phyloP scores from a whole-genome alignment of 2,113 vertebrate species.

The Pterophyllum scalare region DNA sequence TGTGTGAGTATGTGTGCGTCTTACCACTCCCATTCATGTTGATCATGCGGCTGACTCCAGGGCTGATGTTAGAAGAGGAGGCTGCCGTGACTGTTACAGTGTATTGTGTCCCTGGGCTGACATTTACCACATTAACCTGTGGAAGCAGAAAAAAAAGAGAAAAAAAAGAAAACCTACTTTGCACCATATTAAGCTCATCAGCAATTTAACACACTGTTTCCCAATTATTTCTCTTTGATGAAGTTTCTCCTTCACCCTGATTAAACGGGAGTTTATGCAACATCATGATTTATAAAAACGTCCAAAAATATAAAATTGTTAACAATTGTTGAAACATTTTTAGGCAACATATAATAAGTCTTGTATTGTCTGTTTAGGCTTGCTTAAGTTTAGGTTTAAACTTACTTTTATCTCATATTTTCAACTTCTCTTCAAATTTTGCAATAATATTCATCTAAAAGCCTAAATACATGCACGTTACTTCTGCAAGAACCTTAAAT shows the following conservation, averaged over 20 bases:
- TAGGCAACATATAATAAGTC: background rate
- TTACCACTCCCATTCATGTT: constrained; percentile 87
- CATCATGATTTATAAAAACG: background rate
- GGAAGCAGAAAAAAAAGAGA: constrained; percentile 27
- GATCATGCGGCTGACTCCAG: constrained; percentile 88
- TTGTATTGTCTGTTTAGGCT: background rate
- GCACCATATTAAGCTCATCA: background rate
- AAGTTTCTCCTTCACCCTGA: background rate
- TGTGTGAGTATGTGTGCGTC: constrained; percentile 51
- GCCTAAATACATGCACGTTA: background rate
- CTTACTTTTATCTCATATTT: background rate
- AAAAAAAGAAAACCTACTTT: constrained; percentile 4
- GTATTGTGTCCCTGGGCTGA: constrained; percentile 84
- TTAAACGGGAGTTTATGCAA: background rate
- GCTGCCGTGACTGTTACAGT: constrained; percentile 83
- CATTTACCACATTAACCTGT: constrained; percentile 85
- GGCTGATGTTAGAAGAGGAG: constrained; percentile 87
- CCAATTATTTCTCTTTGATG: background rate
- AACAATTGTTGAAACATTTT: background rate
- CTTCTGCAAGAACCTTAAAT: background rate
- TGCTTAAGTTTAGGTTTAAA: background rate
- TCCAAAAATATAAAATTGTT: background rate
- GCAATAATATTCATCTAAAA: background rate
- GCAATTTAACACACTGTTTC: background rate
- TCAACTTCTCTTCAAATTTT: background rate